Percentiles rank a stretch among this genome's conserved stretches.
Conservation (phyloP, 2,888 invertebrate genomes). For the Pyrrhia umbra region DNA sequence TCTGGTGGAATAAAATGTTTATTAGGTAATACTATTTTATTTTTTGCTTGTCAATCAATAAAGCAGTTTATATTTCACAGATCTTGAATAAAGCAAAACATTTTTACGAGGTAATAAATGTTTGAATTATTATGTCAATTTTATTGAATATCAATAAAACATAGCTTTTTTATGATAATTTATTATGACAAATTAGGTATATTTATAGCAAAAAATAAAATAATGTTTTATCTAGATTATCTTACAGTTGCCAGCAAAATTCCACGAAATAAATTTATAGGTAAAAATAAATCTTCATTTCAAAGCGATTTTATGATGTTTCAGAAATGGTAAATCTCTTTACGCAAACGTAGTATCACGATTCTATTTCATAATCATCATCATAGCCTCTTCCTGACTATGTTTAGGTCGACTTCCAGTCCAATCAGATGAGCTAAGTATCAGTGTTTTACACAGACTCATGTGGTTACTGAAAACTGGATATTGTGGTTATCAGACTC, state of each 20-base stretch:
- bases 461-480: no score
- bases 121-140: neutral
- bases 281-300: no score
- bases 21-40: constrained; percentile 14
- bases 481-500: no score
- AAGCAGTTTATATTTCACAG: constrained; percentile 34
- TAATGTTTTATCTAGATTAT: neutral
- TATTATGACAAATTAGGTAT: neutral
- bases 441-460: no score
- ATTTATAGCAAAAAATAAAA: constrained; percentile 1
- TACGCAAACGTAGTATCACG: no score
- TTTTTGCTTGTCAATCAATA: constrained; percentile 15
- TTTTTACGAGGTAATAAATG: neutral
- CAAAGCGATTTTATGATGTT: no score
- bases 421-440: no score
- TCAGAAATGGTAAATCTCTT: no score
- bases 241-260: neutral
- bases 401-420: no score
- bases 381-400: no score
- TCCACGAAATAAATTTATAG: neutral
- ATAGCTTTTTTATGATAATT: neutral
- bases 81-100: constrained; percentile 14
- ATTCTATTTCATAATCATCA: no score
- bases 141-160: neutral
- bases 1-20: neutral